phyloP scores from a whole-genome alignment of 2,113 vertebrate genomes.

The Ceuthmochares aereus region DNA sequence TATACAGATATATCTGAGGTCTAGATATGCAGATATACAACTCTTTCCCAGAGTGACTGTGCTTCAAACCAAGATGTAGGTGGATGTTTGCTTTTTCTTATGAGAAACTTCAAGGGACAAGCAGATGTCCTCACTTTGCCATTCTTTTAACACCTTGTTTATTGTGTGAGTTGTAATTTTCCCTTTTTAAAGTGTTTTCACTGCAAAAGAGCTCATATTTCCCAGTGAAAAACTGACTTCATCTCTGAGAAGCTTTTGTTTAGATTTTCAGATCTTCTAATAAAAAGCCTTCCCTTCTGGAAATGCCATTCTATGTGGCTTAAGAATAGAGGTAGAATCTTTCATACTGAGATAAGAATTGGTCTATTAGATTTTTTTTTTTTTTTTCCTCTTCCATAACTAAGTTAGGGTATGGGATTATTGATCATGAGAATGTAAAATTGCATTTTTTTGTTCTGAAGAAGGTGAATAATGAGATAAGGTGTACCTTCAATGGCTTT shows the following conservation, averaged over 20 bases:
- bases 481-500: neutral
- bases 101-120: neutral
- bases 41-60: fast-evolving
- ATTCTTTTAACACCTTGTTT: neutral
- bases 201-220: neutral
- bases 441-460: neutral
- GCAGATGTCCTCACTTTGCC: neutral
- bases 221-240: neutral
- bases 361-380: neutral
- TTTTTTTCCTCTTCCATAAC: neutral
- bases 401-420: neutral
- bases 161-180: neutral
- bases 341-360: neutral
- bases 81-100: neutral
- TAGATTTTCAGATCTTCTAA: neutral
- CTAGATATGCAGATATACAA: neutral
- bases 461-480: neutral
- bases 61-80: neutral
- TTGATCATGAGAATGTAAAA: neutral
- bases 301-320: neutral
- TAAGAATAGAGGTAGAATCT: neutral
- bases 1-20: too few species aligned
- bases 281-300: neutral
- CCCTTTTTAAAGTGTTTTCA: neutral
- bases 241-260: neutral